Conservation (phyloP, 1,140 invertebrate species). For the Homarus americanus region DNA sequence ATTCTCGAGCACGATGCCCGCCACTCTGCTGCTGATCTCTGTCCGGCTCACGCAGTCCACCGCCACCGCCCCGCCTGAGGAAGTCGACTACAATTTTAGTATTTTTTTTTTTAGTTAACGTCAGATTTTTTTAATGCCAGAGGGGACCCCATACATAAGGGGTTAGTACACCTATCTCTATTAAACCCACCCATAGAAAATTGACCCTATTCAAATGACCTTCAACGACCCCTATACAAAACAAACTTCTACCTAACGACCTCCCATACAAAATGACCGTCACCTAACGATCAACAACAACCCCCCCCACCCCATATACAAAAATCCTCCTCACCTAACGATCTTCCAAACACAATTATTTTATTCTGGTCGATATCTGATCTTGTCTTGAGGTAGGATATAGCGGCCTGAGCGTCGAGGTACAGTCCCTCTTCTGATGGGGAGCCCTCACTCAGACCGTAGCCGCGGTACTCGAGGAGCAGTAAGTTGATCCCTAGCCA, state of each 20-base stretch:
- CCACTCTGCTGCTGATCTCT: constrained; percentile 86
- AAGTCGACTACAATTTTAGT: too few relatives aligned
- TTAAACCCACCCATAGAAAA: too few relatives aligned
- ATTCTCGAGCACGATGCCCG: constrained; percentile 94
- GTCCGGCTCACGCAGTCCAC: constrained; percentile 89
- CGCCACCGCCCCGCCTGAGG: constrained; percentile 90
- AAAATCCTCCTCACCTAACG: constrained; percentile 83
- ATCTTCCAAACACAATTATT: constrained; percentile 96
- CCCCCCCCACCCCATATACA: too few relatives aligned
- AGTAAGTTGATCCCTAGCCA: constrained; percentile 91
- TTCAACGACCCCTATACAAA: too few relatives aligned
- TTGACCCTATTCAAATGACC: too few relatives aligned
- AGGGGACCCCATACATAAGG: too few relatives aligned
- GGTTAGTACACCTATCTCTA: too few relatives aligned
- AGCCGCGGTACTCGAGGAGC: constrained; percentile 95
- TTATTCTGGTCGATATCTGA: constrained; percentile 90
- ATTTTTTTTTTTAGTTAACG: too few relatives aligned
- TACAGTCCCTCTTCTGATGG: constrained; percentile 93
- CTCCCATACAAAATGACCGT: too few relatives aligned
- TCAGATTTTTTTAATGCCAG: too few relatives aligned
- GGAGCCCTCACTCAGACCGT: constrained; percentile 93
- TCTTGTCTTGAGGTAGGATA: constrained; percentile 89
- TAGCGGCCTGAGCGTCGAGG: constrained; percentile 90
- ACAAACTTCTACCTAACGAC: too few relatives aligned
- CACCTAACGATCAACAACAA: too few relatives aligned